Evolutionary conservation across 2,888 invertebrate genomes (phyloP).

Genomic region (Hydriomena furcata): DNA sequence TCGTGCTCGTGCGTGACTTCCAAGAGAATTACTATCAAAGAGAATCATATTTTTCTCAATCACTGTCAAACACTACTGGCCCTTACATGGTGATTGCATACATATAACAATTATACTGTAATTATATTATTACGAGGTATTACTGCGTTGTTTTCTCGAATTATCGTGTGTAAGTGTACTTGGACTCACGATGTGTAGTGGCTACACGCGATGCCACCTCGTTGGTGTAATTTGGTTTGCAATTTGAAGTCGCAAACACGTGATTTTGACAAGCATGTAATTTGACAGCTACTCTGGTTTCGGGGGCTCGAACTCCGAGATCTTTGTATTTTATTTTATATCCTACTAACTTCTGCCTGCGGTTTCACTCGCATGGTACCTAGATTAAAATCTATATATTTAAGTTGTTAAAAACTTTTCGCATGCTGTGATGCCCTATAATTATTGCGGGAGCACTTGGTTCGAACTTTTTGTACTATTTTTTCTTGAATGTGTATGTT

Average conservation of each 20-base stretch:
- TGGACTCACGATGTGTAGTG: conserved; percentile 12
- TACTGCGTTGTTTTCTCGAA: conserved; percentile 42
- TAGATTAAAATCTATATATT: too few relatives aligned
- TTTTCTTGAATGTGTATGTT: too few relatives aligned
- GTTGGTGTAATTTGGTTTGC: conserved; percentile 28
- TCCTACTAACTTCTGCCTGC: too few relatives aligned
- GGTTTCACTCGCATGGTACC: too few relatives aligned
- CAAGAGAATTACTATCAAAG: conserved; percentile 13
- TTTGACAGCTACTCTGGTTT: too few relatives aligned
- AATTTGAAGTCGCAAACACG: background rate
- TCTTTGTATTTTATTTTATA: too few relatives aligned
- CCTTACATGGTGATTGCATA: conserved; percentile 6
- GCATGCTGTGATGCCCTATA: too few relatives aligned
- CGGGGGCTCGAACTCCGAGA: too few relatives aligned
- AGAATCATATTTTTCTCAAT: conserved; percentile 24
- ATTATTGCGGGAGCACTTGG: too few relatives aligned
- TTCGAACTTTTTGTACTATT: too few relatives aligned
- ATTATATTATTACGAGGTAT: conserved; percentile 32
- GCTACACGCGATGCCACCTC: conserved; percentile 33
- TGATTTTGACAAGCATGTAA: background rate
- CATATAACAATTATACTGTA: conserved; percentile 28
- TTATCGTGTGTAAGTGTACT: conserved; percentile 41
- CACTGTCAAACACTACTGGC: conserved; percentile 22
- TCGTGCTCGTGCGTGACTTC: conserved; percentile 21
- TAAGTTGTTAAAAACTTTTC: too few relatives aligned